phyloP scores from a whole-genome alignment of 2,797 vertebrate species.

The Thripadectes ignobilis region DNA sequence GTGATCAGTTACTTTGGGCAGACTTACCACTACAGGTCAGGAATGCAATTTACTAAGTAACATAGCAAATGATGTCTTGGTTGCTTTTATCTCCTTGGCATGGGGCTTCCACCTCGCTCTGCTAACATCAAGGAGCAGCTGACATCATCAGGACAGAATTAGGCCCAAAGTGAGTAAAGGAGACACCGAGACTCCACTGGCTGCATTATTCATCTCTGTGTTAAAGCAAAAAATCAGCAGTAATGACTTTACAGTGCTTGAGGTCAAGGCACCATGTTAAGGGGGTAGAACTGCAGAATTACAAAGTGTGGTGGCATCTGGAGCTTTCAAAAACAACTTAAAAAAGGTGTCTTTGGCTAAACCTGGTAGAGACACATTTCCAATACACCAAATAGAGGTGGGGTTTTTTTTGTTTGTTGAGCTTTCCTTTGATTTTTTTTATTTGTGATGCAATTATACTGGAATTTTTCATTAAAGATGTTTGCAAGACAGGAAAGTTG shows the following conservation, averaged over 20 bases:
- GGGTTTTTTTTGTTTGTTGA: rapidly evolving
- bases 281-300: not conserved
- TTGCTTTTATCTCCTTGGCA: not conserved
- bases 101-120: not conserved
- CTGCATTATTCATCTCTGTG: not conserved
- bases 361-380: not conserved
- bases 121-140: not conserved
- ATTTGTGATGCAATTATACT: not conserved
- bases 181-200: not conserved
- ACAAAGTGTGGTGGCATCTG: not conserved
- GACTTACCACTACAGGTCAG: not conserved
- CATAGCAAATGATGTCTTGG: not conserved
- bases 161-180: not conserved
- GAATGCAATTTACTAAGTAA: not conserved
- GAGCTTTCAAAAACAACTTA: not conserved
- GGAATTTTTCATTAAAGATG: not conserved
- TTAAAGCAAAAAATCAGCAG: not conserved
- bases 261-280: not conserved
- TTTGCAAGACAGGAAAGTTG: not conserved
- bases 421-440: rapidly evolving
- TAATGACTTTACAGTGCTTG: not conserved
- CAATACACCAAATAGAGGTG: not conserved
- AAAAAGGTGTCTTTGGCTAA: not conserved
- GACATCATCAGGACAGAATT: not conserved
- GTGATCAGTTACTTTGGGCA: not conserved